Base-by-base conservation (phyloP, 2,888 invertebrate species). In the Xestia c-nigrum region DNA sequence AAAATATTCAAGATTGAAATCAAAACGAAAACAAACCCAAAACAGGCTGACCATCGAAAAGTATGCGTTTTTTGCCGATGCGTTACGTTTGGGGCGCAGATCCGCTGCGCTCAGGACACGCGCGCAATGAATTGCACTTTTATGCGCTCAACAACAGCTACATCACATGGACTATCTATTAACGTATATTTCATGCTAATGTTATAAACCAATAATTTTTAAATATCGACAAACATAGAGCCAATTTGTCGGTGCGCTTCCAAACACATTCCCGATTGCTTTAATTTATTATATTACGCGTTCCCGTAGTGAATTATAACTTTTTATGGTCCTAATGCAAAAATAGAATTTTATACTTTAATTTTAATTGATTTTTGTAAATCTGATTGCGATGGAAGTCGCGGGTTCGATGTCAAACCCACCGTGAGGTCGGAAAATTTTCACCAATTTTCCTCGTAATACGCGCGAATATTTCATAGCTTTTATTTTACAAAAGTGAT, bases 361-460 rank as follows among this genome's bases (percentile, higher is more conserved):
- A 84, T 84, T 83, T 81, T 74, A 84, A 79, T 69, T n/a, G 43
- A 72, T 85, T 87, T 89, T 86, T 72, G 61, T 79, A 70, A 76
- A 85, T 78, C 63, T 80, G 65, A 84, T 76, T 85, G 72, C 72
- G 71, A 84, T 80, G 83, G 80, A 85, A 85, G 80, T 72, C 82
- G 86, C 89, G 89, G 83, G 88, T 83, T 91, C 90, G 91, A 91
- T 92, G 93, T 91, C 90, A 91, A 88, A 91, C 87, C 81, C 88
- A 89, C 89, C 87, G 87, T 81, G 91, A 88, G 88, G 90, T 89
- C 91, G 96, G 95, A 96, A 96, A 96, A 94, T 91, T 96, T 96
- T 91, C 88, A 90, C 84, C 89, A 96, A 95, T 96, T 96, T 96
- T 96, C 96, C 93, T 87, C 80, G 83, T 85, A 84, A 88, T 83